Percentiles rank a stretch among this genome's conserved stretches.
Conservation (phyloP, 2,113 vertebrate species). For the Noturus placidus region DNA sequence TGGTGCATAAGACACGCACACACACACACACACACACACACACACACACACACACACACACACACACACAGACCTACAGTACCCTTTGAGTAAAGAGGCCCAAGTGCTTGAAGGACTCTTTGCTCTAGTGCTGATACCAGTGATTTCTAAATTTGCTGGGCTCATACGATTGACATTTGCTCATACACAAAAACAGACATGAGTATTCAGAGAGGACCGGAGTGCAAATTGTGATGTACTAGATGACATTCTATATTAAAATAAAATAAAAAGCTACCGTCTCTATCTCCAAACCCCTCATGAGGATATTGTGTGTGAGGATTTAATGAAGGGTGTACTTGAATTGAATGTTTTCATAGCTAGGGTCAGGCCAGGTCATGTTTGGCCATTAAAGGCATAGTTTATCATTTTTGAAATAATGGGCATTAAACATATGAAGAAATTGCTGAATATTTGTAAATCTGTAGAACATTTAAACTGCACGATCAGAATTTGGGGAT, state of each 20-base stretch:
- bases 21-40: background rate
- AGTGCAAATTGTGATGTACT: background rate
- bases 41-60: slow-evolving; percentile 9
- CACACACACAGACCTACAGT: background rate
- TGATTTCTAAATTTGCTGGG: slow-evolving; percentile 17
- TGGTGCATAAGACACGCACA: background rate
- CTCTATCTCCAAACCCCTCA: background rate
- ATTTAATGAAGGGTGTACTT: slow-evolving; percentile 14
- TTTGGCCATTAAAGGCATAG: background rate
- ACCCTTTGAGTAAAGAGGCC: slow-evolving; percentile 39
- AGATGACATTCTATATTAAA: slow-evolving; percentile 20
- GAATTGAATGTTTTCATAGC: background rate
- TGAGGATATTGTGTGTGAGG: background rate
- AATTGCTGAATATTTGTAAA: background rate
- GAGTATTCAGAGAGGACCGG: background rate
- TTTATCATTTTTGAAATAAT: background rate
- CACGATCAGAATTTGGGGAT: background rate
- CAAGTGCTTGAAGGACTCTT: slow-evolving; percentile 50
- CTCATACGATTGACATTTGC: background rate
- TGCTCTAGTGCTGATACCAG: slow-evolving; percentile 43
- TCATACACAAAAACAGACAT: background rate
- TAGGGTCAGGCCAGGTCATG: slow-evolving; percentile 20
- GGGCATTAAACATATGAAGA: background rate
- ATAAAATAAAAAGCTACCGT: background rate
- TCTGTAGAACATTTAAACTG: background rate